Base-by-base conservation (phyloP, 2,888 invertebrate genomes). In the Sylvicola cinctus region DNA sequence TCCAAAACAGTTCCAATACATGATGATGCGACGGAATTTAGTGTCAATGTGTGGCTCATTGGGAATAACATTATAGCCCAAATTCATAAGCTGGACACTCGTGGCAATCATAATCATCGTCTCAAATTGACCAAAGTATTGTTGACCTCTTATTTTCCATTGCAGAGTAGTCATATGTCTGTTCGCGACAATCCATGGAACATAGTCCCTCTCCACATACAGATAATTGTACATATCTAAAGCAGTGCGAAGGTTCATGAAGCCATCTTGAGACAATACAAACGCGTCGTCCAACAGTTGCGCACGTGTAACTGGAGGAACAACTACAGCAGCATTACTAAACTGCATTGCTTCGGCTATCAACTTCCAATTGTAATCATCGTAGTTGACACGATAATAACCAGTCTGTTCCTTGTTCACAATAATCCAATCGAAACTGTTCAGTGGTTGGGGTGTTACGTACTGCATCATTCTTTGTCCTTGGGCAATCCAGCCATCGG, bases 281-380 rank as follows among this genome's bases (percentile, higher is more conserved):
- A 79, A 62, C 2, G 75, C 63, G 52, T 91, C 91, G 45, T 88
- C 79, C 10, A 90, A 66, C 16, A 77, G 62, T 62, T 85, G 81
- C 3, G 80, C 83, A 44, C 75, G 64, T 51, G 80, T 80, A 10
- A 71, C 52, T 30, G 67, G 65, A 41, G 74, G 64, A 34, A 83
- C 74, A 1, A 36, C 49, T 1, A 42, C 39, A 25, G 64, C 62
- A 14, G 55, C 41, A 16, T 60, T 55, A 2, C 47, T 48, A n/a
- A 57, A 54, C 6, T 69, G 48, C 16, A 61, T 63, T 2, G 52
- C 36, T 3, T 51, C 49, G 27, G 70, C 61, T 8, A 20, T 4
- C 13, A 60, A 49, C 2, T 58, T 42, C 73, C 72, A 75, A 1
- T 68, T 63, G 32, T 52, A 52, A 2, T 49, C 45, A 43, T 74